Evolutionary conservation across 1,140 invertebrate genomes (phyloP).

Genomic region (Solenopsis invicta): DNA sequence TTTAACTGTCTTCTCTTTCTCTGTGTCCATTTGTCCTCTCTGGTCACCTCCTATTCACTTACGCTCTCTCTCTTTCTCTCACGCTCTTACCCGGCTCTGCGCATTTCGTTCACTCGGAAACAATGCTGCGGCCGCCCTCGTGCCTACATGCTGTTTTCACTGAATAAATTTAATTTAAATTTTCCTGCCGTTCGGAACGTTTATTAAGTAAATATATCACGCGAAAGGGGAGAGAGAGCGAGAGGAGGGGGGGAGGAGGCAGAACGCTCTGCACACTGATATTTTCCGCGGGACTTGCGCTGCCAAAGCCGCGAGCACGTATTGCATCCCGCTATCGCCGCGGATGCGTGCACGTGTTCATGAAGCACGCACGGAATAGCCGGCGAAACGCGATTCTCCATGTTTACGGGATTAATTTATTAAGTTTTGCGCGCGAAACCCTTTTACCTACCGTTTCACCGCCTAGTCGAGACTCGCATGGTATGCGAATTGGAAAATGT

Average conservation of each 20-base stretch:
- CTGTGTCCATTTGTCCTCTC: slow-evolving; percentile 5
- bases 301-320: slow-evolving; percentile 21
- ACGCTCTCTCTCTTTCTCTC: slow-evolving; percentile 6
- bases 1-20: not conserved
- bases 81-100: not conserved
- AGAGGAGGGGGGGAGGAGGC: not conserved
- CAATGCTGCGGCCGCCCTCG: slow-evolving; percentile 68
- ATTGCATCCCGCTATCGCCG: slow-evolving; percentile 33
- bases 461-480: slow-evolving; percentile 24
- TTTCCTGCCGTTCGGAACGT: slow-evolving; percentile 76
- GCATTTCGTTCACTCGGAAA: slow-evolving; percentile 71
- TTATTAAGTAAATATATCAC: slow-evolving; percentile 80
- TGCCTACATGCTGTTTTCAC: slow-evolving; percentile 69
- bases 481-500: slow-evolving; percentile 54
- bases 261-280: slow-evolving; percentile 65
- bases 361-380: slow-evolving; percentile 65
- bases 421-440: slow-evolving; percentile 64
- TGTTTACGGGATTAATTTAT: slow-evolving; percentile 75
- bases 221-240: not conserved
- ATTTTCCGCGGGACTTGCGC: slow-evolving; percentile 66
- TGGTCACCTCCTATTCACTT: slow-evolving; percentile 12
- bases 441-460: slow-evolving; percentile 18
- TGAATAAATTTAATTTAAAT: slow-evolving; percentile 80
- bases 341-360: slow-evolving; percentile 50
- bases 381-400: slow-evolving; percentile 55